Percentiles rank a stretch among this genome's conserved stretches.
These are phyloP conservation scores for Spicauda simplicius DNA, from an alignment of 2,888 invertebrate genomes.

Conservation along the genomic window DNA sequence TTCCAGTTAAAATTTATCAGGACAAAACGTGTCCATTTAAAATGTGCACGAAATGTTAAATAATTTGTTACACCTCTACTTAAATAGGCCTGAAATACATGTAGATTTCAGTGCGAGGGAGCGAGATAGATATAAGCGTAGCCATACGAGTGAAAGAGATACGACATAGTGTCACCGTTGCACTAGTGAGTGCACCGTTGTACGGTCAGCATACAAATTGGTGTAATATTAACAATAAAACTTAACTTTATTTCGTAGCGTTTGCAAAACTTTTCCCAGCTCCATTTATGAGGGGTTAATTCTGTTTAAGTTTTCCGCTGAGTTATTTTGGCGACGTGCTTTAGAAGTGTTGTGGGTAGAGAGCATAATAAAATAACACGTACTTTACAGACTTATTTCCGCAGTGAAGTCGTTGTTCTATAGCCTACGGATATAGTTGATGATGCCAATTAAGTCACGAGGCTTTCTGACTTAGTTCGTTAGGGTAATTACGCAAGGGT, in stretches of 20 bases:
- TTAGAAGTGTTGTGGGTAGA: conserved; percentile 14
- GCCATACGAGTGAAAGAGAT: conserved; percentile 50
- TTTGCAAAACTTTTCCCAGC: conserved; percentile 47
- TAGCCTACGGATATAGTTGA: too few relatives aligned
- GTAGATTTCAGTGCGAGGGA: conserved; percentile 45
- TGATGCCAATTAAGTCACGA: too few relatives aligned
- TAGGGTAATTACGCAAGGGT: too few relatives aligned
- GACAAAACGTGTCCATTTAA: conserved; percentile 39
- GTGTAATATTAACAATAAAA: conserved; percentile 37
- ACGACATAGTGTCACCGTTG: conserved; percentile 58
- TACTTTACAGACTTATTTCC: not conserved
- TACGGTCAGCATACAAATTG: conserved; percentile 36
- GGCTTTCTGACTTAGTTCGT: not conserved
- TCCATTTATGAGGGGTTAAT: conserved; percentile 32
- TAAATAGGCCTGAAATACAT: conserved; percentile 46
- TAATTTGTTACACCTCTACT: conserved; percentile 43
- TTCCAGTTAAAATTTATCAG: conserved; percentile 39
- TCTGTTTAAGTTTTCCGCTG: conserved; percentile 28
- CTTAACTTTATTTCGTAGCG: conserved; percentile 49
- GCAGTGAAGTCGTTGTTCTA: too few relatives aligned
- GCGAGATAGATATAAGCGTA: conserved; percentile 47
- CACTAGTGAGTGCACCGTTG: conserved; percentile 69
- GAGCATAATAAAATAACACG: not conserved
- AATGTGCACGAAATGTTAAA: conserved; percentile 43
- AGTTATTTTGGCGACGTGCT: conserved; percentile 28